Evolutionary conservation across 2,888 invertebrate genomes (phyloP).

Genomic region (Syrphus vitripennis): DNA sequence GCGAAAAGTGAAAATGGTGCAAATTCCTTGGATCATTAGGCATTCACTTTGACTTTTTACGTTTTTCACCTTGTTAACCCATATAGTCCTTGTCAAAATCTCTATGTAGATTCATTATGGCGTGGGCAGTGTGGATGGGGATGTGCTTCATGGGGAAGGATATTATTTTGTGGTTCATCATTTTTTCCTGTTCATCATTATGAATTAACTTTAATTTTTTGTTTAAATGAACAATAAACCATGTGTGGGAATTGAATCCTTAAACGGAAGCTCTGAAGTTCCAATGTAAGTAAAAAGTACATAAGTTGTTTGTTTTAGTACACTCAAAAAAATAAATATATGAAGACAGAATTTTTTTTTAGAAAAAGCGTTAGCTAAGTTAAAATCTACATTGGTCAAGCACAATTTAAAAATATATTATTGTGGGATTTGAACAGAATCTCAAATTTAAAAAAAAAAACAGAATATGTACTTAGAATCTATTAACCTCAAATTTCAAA

Average conservation of each 20-base stretch:
- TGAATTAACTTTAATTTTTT: conserved; percentile 30
- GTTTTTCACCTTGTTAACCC: not conserved
- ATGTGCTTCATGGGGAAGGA: not conserved
- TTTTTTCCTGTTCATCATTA: not conserved
- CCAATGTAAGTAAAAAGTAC: not conserved
- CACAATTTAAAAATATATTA: no score
- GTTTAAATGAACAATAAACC: conserved; percentile 10
- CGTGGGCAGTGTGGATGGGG: not conserved
- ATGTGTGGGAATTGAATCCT: not conserved
- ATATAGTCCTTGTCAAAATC: not conserved
- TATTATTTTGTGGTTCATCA: not conserved
- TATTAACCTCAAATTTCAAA: no score
- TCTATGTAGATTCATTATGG: not conserved
- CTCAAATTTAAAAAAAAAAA: no score
- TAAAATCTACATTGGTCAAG: no score
- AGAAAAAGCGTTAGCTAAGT: no score
- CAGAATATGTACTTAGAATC: no score
- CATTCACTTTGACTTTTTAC: conserved; percentile 63
- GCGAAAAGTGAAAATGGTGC: conserved; percentile 5
- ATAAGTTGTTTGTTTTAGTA: not conserved
- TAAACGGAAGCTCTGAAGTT: not conserved
- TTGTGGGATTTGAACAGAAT: no score
- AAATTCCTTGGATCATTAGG: conserved; percentile 56
- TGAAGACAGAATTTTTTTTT: no score
- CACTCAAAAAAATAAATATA: not conserved